Base-by-base conservation (phyloP, 2,888 invertebrate genomes). In the Sinelater perroti region DNA sequence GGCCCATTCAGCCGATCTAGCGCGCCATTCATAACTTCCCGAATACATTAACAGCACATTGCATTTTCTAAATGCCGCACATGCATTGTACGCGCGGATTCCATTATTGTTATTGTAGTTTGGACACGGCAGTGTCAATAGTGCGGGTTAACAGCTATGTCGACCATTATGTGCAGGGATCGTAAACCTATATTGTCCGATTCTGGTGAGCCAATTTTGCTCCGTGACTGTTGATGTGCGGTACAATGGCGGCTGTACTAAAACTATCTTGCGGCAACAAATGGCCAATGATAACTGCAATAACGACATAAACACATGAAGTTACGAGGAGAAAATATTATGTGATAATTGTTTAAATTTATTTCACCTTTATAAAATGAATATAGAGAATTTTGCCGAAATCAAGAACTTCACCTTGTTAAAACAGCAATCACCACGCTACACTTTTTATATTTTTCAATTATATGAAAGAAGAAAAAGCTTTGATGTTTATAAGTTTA, bases 1-100 rank as follows among this genome's bases (percentile, higher is more conserved):
- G 38, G 31, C 46, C 67, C 55, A 69, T 69, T 69, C 69, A 68
- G 57, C 51, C 33, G 50, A 61, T 61, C 61, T 56, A 56, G 58
- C 58, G 60, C 58, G 28, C 53, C 53, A 61, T 61, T 59, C 54
- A 56, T 61, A 45, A 49, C 50, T 47, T 56, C 40, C 44, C 45
- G 56, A 61, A 59, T 56, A 54, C 44, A 55, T 42, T 57, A 57
- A 57, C 57, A 56, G 44, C 42, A 49, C 47, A 58, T 47, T 44
- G 31, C 53, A 58, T 58, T 58, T 54, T 54, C 47, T 49, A 58
- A 58, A 58, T 54, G 21, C 42, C 57, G 42, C 28, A 20, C 47
- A 57, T 51, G 46, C 38, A 56, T 56, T 54, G 56, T 45, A 21
- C 10, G 16, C 40, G 30, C 33, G 38, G 24, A 57, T 46, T 57